These are phyloP conservation scores for Syrrhaptes paradoxus DNA, from an alignment of 2,113 vertebrate species.

Conservation along the genomic window DNA sequence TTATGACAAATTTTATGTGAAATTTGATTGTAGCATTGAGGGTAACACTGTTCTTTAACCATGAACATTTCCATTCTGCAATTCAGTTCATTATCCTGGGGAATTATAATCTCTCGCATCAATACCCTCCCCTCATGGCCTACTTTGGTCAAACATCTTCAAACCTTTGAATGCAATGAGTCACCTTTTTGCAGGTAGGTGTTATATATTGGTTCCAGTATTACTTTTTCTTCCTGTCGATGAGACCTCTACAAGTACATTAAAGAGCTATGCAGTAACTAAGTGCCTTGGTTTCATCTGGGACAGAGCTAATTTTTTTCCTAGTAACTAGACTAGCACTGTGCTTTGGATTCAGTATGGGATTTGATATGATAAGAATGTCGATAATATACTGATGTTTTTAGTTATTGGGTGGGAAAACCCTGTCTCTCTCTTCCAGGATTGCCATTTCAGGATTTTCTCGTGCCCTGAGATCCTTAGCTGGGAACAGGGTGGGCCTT, in stretches of 20 bases:
- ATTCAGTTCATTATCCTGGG: neutral
- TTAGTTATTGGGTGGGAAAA: no score
- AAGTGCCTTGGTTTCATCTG: no score
- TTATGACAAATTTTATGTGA: neutral
- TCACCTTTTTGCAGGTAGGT: neutral
- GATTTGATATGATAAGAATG: no score
- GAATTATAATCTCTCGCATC: neutral
- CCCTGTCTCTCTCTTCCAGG: no score
- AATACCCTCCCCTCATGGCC: neutral
- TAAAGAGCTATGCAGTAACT: neutral
- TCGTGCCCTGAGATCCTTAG: no score
- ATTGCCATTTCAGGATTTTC: no score
- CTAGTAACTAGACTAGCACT: no score
- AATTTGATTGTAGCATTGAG: neutral
- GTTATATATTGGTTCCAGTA: neutral
- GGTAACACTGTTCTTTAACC: neutral
- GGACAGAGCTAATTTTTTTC: no score
- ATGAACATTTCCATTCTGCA: neutral
- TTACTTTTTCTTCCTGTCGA: neutral
- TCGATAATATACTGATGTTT: no score
- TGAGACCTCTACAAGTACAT: neutral
- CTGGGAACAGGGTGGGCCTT: no score
- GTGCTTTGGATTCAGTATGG: no score
- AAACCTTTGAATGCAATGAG: neutral
- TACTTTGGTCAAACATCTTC: neutral